phyloP scores from a whole-genome alignment of 2,888 invertebrate species.

The Meteorus cinctellus region DNA sequence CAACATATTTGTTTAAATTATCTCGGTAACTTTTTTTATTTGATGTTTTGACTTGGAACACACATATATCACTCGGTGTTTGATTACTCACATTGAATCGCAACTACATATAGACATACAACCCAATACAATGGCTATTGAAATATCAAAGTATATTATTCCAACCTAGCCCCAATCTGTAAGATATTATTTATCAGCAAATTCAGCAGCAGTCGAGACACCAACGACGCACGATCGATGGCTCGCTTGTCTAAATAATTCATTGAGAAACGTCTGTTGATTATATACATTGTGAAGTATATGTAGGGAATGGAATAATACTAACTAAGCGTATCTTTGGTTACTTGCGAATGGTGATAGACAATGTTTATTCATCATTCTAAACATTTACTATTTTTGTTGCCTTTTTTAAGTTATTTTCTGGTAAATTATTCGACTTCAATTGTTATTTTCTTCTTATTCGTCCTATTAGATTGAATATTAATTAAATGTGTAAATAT shows the following conservation, averaged over 20 bases:
- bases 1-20: neutral
- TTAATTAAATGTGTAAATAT: too few species aligned
- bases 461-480: too few species aligned
- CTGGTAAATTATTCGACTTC: too few species aligned
- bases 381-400: too few species aligned
- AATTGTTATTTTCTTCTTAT: too few species aligned
- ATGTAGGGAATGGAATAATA: neutral
- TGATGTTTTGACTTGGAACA: conserved; percentile 64
- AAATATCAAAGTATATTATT: conserved; percentile 12
- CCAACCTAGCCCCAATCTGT: neutral
- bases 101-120: neutral
- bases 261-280: conserved; percentile 25
- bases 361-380: too few species aligned
- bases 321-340: neutral
- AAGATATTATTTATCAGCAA: conserved; percentile 1
- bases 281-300: neutral
- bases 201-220: neutral
- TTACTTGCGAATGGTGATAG: neutral
- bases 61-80: conserved; percentile 66
- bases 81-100: conserved; percentile 55
- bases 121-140: neutral
- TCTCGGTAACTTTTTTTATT: neutral
- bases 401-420: too few species aligned
- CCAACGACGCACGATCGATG: conserved; percentile 20
- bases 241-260: conserved; percentile 29